Evolutionary conservation across 2,113 vertebrate species (phyloP), one percentile per base, ranked within the genome.

Genomic region (Sebastes schlegelii): DNA sequence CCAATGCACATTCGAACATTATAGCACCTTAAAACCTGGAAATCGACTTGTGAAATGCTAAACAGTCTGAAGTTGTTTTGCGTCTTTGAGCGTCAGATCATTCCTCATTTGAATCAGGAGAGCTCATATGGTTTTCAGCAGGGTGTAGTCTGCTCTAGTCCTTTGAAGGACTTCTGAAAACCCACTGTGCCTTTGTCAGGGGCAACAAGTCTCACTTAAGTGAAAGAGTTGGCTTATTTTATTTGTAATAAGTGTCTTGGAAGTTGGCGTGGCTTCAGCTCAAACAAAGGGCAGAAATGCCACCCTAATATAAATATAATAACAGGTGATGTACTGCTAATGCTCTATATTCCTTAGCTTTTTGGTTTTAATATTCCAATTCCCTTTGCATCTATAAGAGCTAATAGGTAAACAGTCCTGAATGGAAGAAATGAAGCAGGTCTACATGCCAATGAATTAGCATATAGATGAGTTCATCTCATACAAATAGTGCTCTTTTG

Each of bases 391-490:
- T 95, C 93, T 94, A 92, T 93, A 88, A 92, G 87, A 92, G 92
- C 95, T 96, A 95, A 96, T 96, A 95, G 94, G 95, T 96, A 96
- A 96, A 96, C 94, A 96, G 93, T 92, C 91, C 87, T 95, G 94
- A 92, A 95, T 92, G 91, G 91, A 86, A 93, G 92, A 94, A 95
- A 95, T 93, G 94, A 95, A 93, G 93, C 95, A 95, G 92, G 94
- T 93, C 93, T 95, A 95, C 94, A 95, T 94, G 92, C 91, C 92
- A 92, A 94, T 93, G 95, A 95, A 96, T 96, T 96, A 96, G 95
- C 95, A 96, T 96, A 96, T 96, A 96, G 95, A 96, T 96, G 95
- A 96, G 94, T 96, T 96, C 94, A 95, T 95, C 95, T 95, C 95
- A 92, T 94, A 95, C 95, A 95, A 96, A 96, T 95, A 94, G 94